Percentiles rank a stretch among this genome's conserved stretches.
These are phyloP conservation scores for Ariopsis seemanni DNA, from an alignment of 2,113 vertebrate species.

Conservation along the genomic window DNA sequence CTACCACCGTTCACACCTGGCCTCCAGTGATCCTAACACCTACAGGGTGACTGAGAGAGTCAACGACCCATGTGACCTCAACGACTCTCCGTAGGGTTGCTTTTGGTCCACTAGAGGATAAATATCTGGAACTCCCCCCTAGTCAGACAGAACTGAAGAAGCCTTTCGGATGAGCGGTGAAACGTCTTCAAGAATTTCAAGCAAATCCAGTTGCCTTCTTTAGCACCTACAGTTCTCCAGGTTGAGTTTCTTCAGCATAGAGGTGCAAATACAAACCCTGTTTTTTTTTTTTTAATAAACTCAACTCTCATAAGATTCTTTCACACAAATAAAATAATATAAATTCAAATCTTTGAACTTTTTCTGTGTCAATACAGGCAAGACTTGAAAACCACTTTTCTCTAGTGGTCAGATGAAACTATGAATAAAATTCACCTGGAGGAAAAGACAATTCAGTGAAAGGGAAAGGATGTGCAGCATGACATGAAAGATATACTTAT, in stretches of 20 bases:
- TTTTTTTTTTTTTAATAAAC: not conserved
- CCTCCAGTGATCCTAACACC: too few relatives aligned
- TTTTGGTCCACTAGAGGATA: too few relatives aligned
- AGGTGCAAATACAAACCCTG: not conserved
- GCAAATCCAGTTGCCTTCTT: too few relatives aligned
- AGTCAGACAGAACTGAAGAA: too few relatives aligned
- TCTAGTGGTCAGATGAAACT: not conserved
- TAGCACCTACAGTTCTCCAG: not conserved
- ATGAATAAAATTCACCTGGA: not conserved
- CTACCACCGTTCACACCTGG: too few relatives aligned
- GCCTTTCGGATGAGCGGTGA: too few relatives aligned
- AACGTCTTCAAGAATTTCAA: too few relatives aligned
- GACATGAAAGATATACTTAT: not conserved
- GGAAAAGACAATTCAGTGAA: not conserved
- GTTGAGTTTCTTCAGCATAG: not conserved
- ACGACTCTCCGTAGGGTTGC: too few relatives aligned
- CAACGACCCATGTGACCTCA: too few relatives aligned
- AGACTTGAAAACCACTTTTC: not conserved
- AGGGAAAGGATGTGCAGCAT: not conserved
- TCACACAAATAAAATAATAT: not conserved
- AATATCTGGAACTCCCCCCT: too few relatives aligned
- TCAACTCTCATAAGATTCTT: not conserved
- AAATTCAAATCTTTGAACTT: not conserved
- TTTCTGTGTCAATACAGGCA: too few relatives aligned
- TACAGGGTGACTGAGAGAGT: too few relatives aligned